Conservation (phyloP, 2,888 invertebrate species). For the Ormyrus thymus region DNA sequence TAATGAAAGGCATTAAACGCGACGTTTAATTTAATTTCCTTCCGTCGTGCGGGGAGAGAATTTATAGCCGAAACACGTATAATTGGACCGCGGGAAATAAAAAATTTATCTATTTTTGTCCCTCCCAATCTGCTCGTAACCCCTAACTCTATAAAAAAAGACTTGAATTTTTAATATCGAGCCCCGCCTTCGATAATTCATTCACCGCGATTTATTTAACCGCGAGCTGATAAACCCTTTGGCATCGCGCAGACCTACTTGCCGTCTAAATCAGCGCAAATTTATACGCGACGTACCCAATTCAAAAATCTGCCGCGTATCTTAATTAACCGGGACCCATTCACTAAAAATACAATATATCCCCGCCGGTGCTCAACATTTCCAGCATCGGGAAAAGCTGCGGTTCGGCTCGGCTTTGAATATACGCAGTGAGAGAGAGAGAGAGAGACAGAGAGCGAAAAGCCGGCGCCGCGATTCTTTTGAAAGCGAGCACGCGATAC, state of each 20-base stretch:
- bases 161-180: neutral
- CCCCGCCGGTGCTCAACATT: neutral
- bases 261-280: neutral
- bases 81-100: neutral
- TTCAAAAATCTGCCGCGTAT: slow-evolving; percentile 13
- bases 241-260: neutral
- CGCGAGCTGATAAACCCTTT: too few species aligned
- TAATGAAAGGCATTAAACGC: slow-evolving; percentile 35
- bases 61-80: neutral
- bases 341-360: slow-evolving; percentile 34
- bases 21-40: slow-evolving; percentile 32
- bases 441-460: too few species aligned
- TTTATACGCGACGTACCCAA: neutral
- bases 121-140: neutral
- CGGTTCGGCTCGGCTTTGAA: too few species aligned
- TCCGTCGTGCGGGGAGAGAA: neutral
- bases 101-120: neutral
- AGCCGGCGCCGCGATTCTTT: slow-evolving; percentile 44
- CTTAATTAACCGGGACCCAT: slow-evolving; percentile 37
- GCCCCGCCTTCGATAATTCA: neutral
- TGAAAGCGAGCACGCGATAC: slow-evolving; percentile 60
- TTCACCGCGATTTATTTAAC: neutral
- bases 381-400: neutral
- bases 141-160: neutral
- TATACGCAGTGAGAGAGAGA: too few species aligned